Evolutionary conservation across 1,140 invertebrate genomes (phyloP).

Genomic region (Centruroides sculpturatus): DNA sequence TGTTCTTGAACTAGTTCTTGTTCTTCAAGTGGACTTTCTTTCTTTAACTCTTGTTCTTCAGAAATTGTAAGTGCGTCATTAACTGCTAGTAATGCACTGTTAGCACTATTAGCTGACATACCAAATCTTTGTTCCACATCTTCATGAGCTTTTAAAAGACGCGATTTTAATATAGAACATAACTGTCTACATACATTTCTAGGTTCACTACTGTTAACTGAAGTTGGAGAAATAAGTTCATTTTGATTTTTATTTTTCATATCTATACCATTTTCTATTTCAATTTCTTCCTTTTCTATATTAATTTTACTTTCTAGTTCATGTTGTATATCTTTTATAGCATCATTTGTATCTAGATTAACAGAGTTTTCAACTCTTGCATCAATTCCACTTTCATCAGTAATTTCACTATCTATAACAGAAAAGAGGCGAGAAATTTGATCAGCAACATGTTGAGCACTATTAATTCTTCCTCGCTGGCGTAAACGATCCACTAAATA

Average conservation of each 20-base stretch:
- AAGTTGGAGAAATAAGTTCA: constrained; percentile 18
- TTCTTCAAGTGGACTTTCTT: not conserved
- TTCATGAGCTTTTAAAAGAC: constrained; percentile 52
- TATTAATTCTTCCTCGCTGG: constrained; percentile 22
- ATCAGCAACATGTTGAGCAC: constrained; percentile 38
- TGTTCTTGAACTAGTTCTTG: constrained; percentile 7
- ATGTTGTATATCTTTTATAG: not conserved
- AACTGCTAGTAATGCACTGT: constrained; percentile 2
- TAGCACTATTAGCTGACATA: constrained; percentile 8
- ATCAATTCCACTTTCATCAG: not conserved
- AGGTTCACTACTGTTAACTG: constrained; percentile 21
- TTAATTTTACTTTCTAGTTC: not conserved
- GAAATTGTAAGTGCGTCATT: constrained; percentile 2
- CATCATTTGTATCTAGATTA: not conserved
- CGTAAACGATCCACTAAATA: constrained; percentile 42
- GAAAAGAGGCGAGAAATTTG: constrained; percentile 39
- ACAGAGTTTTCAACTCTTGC: not conserved
- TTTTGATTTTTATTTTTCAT: not conserved
- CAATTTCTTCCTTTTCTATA: not conserved
- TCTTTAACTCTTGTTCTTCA: not conserved
- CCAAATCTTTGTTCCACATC: constrained; percentile 41
- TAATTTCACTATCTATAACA: not conserved
- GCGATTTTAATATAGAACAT: constrained; percentile 54
- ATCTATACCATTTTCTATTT: not conserved
- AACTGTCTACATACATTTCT: constrained; percentile 50